Percentiles rank a stretch among this genome's conserved stretches.
Conservation (phyloP, 2,888 invertebrate species). For the Perizoma affinitatum region DNA sequence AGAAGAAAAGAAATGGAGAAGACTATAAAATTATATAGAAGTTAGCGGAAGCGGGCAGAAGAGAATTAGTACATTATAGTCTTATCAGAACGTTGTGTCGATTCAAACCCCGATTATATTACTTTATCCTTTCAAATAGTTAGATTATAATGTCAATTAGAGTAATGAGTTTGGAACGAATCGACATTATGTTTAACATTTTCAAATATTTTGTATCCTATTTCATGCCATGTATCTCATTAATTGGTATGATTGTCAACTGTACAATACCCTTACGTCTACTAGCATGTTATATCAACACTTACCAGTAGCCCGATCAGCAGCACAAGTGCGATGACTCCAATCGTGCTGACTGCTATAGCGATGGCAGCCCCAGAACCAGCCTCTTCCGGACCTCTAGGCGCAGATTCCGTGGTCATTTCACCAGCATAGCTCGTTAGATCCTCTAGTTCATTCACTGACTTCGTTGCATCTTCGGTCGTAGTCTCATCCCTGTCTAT, state of each 20-base stretch:
- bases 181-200: too few relatives aligned
- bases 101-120: too few relatives aligned
- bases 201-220: too few relatives aligned
- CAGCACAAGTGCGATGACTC: conserved; percentile 89
- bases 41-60: not conserved
- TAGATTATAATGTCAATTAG: too few relatives aligned
- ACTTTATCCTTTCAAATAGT: too few relatives aligned
- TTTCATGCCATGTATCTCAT: too few relatives aligned
- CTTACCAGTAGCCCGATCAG: conserved; percentile 91
- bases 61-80: too few relatives aligned
- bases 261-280: too few relatives aligned
- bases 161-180: too few relatives aligned
- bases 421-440: conserved; percentile 59
- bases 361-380: conserved; percentile 90
- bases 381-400: conserved; percentile 63
- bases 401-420: conserved; percentile 66
- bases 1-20: conserved; percentile 14
- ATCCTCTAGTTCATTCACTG: conserved; percentile 58
- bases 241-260: too few relatives aligned
- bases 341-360: conserved; percentile 91
- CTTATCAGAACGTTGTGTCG: too few relatives aligned
- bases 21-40: conserved; percentile 16
- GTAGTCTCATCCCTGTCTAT: conserved; percentile 40
- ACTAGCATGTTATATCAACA: conserved; percentile 26
- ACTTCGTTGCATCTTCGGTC: conserved; percentile 50